Evolutionary conservation across 2,888 invertebrate genomes (phyloP).

Genomic region (Melipona beecheii): DNA sequence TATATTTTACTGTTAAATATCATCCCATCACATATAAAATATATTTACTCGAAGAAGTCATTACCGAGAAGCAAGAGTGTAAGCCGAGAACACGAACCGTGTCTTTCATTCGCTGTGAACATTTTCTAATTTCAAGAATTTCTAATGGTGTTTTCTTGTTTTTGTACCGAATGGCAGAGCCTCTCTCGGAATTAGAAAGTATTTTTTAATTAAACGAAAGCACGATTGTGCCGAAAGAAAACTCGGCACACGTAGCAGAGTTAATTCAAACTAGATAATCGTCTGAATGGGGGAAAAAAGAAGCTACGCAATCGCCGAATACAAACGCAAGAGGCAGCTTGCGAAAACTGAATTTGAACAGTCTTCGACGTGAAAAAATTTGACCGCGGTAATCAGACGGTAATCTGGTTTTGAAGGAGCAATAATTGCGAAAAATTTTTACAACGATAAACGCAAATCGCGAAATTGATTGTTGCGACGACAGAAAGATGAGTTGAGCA

Average conservation of each 20-base stretch:
- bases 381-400: background rate
- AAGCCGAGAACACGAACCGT: background rate
- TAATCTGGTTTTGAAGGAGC: background rate
- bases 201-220: background rate
- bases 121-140: background rate
- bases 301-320: background rate
- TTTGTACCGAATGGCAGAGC: background rate
- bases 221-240: background rate
- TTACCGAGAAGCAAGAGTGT: background rate
- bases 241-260: background rate
- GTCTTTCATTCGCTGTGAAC: background rate
- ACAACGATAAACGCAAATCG: background rate
- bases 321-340: background rate
- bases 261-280: conserved; percentile 6
- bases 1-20: too few relatives aligned
- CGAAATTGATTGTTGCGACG: background rate
- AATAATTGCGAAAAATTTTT: background rate
- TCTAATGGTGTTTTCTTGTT: background rate
- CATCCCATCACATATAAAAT: too few relatives aligned
- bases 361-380: background rate
- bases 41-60: too few relatives aligned
- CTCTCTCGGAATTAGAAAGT: background rate
- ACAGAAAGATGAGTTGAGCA: too few relatives aligned
- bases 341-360: background rate
- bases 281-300: background rate